Conservation (phyloP, 2,113 vertebrate genomes). For the Tachysurus vachellii region DNA sequence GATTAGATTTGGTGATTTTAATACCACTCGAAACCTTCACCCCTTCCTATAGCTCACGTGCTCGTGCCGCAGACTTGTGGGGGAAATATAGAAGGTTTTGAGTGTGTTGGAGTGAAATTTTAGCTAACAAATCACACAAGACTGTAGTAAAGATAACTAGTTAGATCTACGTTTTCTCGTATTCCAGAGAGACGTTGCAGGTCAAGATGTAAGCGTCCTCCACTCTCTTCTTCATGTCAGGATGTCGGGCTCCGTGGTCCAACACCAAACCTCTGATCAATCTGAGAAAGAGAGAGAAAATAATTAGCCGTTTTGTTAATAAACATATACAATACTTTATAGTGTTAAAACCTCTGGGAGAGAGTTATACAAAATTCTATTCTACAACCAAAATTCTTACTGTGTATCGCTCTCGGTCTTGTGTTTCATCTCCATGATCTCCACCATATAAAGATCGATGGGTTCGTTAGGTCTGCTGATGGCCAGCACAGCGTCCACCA, state of each 20-base stretch:
- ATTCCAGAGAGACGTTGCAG: slow-evolving; percentile 94
- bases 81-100: not conserved
- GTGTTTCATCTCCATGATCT: slow-evolving; percentile 99
- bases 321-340: not conserved
- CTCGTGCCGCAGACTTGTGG: not conserved
- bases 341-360: not conserved
- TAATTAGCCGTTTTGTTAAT: not conserved
- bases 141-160: not conserved
- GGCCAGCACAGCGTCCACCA: slow-evolving; percentile 91
- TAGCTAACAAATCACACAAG: not conserved
- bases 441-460: slow-evolving; percentile 95
- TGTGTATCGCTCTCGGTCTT: slow-evolving; percentile 94
- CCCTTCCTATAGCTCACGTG: not conserved
- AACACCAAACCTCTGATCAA: slow-evolving; percentile 89
- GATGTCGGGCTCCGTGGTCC: slow-evolving; percentile 94
- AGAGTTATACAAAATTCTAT: not conserved
- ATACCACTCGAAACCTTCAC: not conserved
- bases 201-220: slow-evolving; percentile 92
- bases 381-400: slow-evolving; percentile 68
- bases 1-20: not conserved
- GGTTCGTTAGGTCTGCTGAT: slow-evolving; percentile 85
- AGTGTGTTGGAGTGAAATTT: not conserved
- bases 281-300: slow-evolving; percentile 37
- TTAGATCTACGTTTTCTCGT: slow-evolving; percentile 88
- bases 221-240: slow-evolving; percentile 97